A percentile compares a stretch with the other conserved stretches of the same genome.
These are phyloP conservation scores for Toxotes chatareus DNA, from an alignment of 2,113 vertebrate species.

Conservation along the genomic window DNA sequence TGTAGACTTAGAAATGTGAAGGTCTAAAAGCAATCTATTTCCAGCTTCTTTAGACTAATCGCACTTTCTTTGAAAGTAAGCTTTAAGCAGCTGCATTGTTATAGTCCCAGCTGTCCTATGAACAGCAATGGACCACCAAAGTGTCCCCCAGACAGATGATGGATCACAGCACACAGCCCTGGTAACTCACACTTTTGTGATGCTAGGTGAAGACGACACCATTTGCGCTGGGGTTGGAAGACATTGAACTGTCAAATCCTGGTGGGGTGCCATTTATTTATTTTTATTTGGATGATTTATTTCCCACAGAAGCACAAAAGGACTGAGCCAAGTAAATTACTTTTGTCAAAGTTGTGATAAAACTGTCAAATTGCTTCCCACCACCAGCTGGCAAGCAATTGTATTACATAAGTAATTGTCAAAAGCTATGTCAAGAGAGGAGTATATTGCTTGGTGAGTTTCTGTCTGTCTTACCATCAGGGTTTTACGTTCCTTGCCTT, in stretches of 20 bases:
- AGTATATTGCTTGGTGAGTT: constrained; percentile 55
- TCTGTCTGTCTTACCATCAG: constrained; percentile 43
- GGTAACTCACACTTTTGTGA: constrained; percentile 60
- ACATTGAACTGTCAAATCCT: constrained; percentile 71
- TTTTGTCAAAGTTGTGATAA: constrained; percentile 82
- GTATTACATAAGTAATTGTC: constrained; percentile 78
- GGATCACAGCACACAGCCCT: constrained; percentile 49
- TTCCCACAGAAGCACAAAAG: constrained; percentile 66
- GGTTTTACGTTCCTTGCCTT: constrained; percentile 32
- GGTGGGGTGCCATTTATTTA: constrained; percentile 68
- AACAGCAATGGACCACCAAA: constrained; percentile 58
- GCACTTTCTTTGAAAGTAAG: constrained; percentile 37
- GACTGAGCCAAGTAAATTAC: constrained; percentile 77
- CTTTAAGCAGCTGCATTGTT: constrained; percentile 63
- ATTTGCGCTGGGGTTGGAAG: constrained; percentile 47
- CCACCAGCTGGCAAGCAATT: constrained; percentile 78
- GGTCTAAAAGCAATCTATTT: not conserved
- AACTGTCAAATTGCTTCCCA: constrained; percentile 76
- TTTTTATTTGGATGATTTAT: constrained; percentile 78
- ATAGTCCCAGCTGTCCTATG: constrained; percentile 64
- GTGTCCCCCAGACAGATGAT: constrained; percentile 62
- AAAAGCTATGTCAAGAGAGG: constrained; percentile 70
- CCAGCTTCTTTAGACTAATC: constrained; percentile 30
- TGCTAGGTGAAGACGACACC: constrained; percentile 38
- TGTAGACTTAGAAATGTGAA: not conserved